These are phyloP conservation scores for Eciton burchellii DNA, from an alignment of 1,140 invertebrate species.

Conservation along the genomic window DNA sequence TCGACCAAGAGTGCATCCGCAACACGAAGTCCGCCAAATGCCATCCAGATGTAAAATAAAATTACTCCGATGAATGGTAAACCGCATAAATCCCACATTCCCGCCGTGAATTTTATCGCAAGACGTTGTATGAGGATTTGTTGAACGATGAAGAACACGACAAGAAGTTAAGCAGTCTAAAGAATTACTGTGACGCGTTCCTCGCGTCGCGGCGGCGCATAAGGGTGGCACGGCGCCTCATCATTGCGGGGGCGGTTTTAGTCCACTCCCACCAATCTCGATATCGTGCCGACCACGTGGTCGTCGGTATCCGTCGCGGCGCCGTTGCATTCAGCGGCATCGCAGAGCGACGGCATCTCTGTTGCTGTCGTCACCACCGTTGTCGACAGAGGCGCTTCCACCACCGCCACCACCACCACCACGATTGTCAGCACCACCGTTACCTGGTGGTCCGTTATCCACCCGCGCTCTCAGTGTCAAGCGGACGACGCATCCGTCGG, in stretches of 20 bases:
- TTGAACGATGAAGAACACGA: background rate
- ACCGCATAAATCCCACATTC: too few species aligned
- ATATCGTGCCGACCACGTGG: slow-evolving; percentile 81
- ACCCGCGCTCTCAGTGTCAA: slow-evolving; percentile 57
- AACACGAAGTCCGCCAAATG: too few species aligned
- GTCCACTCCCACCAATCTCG: slow-evolving; percentile 85
- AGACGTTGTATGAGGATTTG: background rate
- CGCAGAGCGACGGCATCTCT: slow-evolving; percentile 72
- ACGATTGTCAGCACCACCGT: slow-evolving; percentile 29
- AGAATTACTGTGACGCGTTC: slow-evolving; percentile 12
- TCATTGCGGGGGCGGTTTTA: slow-evolving; percentile 73
- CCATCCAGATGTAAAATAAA: too few species aligned
- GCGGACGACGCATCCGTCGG: slow-evolving; percentile 64
- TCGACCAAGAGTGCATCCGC: too few species aligned
- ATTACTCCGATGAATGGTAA: too few species aligned
- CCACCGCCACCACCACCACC: slow-evolving; percentile 44
- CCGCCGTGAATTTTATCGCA: background rate
- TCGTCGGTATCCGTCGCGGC: slow-evolving; percentile 69
- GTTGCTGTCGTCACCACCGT: slow-evolving; percentile 65
- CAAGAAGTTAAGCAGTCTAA: background rate
- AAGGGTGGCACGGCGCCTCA: slow-evolving; percentile 60
- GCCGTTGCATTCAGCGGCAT: slow-evolving; percentile 67
- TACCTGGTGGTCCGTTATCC: slow-evolving; percentile 40
- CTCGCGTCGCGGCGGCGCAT: slow-evolving; percentile 41
- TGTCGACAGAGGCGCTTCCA: slow-evolving; percentile 43